Percentiles rank a stretch among this genome's conserved stretches.
phyloP scores from a whole-genome alignment of 2,888 invertebrate species.

The Thelaira solivaga region DNA sequence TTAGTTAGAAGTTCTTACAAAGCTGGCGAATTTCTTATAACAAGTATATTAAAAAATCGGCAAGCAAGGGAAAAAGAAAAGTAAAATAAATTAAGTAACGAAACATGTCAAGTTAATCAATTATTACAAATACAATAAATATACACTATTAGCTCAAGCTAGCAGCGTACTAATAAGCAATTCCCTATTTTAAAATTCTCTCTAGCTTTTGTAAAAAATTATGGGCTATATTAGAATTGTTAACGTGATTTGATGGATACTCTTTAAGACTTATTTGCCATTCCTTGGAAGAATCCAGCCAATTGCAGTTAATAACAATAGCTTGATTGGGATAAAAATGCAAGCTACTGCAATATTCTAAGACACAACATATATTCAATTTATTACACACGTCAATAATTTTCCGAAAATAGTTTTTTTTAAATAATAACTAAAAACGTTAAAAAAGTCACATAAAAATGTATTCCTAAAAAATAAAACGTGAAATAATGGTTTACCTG shows the following conservation, averaged over 20 bases:
- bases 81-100: too few relatives aligned
- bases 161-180: too few relatives aligned
- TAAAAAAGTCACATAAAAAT: not conserved
- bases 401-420: conserved; percentile 48
- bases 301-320: conserved; percentile 15
- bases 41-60: conserved; percentile 85
- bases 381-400: conserved; percentile 42
- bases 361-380: conserved; percentile 39
- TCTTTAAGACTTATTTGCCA: conserved; percentile 32
- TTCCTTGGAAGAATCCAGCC: not conserved
- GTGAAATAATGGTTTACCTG: conserved; percentile 11
- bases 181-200: conserved; percentile 13
- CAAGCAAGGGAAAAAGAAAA: conserved; percentile 33
- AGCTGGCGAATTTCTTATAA: conserved; percentile 96
- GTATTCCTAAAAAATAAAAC: not conserved
- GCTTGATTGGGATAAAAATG: conserved; percentile 9
- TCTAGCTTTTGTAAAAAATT: conserved; percentile 28
- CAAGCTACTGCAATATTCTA: conserved; percentile 44
- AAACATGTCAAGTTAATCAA: not conserved
- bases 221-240: not conserved
- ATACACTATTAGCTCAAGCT: too few relatives aligned
- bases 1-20: conserved; percentile 97
- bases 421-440: conserved; percentile 8
- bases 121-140: not conserved
- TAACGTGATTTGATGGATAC: not conserved